Evolutionary conservation across 1,140 invertebrate genomes (phyloP), one percentile per base, ranked within the genome.

Genomic region (Pollicipes pollicipes): DNA sequence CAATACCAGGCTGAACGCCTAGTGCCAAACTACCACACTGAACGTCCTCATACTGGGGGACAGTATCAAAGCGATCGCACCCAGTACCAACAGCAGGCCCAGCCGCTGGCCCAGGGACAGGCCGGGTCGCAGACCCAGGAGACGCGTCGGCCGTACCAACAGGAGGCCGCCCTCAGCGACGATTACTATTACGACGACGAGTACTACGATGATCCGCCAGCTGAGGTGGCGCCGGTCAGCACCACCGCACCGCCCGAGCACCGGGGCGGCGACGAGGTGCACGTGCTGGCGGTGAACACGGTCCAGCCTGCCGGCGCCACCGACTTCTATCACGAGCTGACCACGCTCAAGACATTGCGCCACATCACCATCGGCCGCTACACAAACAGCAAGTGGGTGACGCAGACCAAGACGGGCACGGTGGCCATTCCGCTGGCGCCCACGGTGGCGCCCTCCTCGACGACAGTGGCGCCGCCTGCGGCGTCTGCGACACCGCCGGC

Each of bases 341-440:
- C 90, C 10, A 93, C 91, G 0, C 89, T 93, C 70, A 91, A 90
- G 77, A 91, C 90, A 68, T 90, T 91, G 0, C 93, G 91, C 76
- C 87, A 88, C 30, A 93, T 93, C 80, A 89, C 92, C 84, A 89
- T 91, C 81, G 78, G 92, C 71, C 90, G 90, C 64, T 88, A 90
- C 2, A 91, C 89, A 76, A 93, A 93, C 78, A 93, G 90, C 0
- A 83, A 91, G 68, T 91, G 88, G 76, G 85, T 92, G 68, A 93
- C 90, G 0, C 87, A 79, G 21, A 80, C 78, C 0, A 78, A 78
- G 72, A 80, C 78, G 27, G 76, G 77, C 45, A 79, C 78, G 16
- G 76, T 75, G 69, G 70, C 58, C 85, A n/a, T n/a, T n/a, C n/a
- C n/a, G n/a, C 76, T 77, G 29, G 70, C 75, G 66, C 75, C 83